Base-by-base conservation (phyloP, 2,113 vertebrate genomes). In the Carlito syrichta region DNA sequence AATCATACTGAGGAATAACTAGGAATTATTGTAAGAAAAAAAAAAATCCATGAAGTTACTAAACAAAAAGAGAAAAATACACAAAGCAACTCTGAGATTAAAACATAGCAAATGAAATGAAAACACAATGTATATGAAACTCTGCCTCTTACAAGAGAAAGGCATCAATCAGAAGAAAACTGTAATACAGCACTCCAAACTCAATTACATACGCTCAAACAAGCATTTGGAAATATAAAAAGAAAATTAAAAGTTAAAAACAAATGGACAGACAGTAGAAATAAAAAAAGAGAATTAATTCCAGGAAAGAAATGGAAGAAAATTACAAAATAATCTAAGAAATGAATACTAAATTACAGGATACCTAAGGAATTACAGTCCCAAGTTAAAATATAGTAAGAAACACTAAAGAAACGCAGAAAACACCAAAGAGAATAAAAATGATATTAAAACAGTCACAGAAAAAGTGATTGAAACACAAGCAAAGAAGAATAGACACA, bases 21-120 rank as follows among this genome's bases (percentile, higher is more conserved):
- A 69, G 40, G 52, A 91, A 89, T 92, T 71, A 19, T 77, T 91
- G 4, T n/a, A 81, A 93, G 71, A 56, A 91, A 94, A 89, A 85
- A 91, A 79, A 38, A 92, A 11, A 11, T 62, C 16, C 30, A 30
- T 14, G 13, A 93, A 91, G 78, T 60, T 20, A 84, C 4, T 79
- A 88, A 90, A 79, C 40, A 96, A 20, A 73, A 87, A 74, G 22
- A 91, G 52, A 85, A 17, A 95, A 77, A 71, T 50, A 62, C 71
- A 76, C 35, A 91, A 63, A 95, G 11, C 63, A 69, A 86, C 30
- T 68, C 27, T 77, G 52, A 93, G 32, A 88, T 48, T 20, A 74
- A 97, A 95, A 94, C 19, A 73, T 0, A 71, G 27, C 14, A 52
- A 85, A 68, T 20, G 27, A 43, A 90, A 86, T 71, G 85, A 82